Base-by-base conservation (phyloP, 2,888 invertebrate species). In the Sepioteuthis lessoniana region DNA sequence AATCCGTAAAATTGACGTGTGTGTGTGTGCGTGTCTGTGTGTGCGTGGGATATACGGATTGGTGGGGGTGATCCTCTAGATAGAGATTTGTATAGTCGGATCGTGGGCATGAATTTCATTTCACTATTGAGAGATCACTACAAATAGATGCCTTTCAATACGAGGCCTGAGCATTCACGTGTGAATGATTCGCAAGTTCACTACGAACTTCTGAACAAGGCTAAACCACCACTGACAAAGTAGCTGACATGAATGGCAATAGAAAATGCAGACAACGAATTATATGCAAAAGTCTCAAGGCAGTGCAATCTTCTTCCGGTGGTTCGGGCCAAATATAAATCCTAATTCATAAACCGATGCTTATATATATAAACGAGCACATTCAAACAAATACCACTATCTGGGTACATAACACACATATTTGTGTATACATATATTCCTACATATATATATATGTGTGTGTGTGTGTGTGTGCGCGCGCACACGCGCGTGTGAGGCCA, bases 221-320 rank as follows among this genome's bases (percentile, higher is more conserved):
- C 76, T 76, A 76, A 76, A 76, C 10, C 76, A n/a, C 76, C n/a
- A 76, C n/a, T 35, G n/a, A 76, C 76, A 76, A 76, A 76, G n/a
- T 76, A n/a, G 13, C n/a, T n/a, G 16, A 35, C n/a, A n/a, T 76
- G 76, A 76, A 76, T 76, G n/a, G 76, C n/a, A 76, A 76, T 76
- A 35, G 76, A 76, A 76, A 76, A n/a, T 76, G 76, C n/a, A n/a
- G 76, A 76, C 76, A n/a, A 8, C 76, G 76, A 76, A 76, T 76
- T n/a, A 76, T 76, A 35, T 76, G n/a, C n/a, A 76, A n/a, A 76
- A 76, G 76, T 76, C 76, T n/a, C 76, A 76, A 76, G 76, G 76
- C 76, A 76, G 19, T n/a, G n/a, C n/a, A 76, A 76, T 76, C 76
- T 76, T 76, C 76, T 76, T 76, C 76, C 76, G 21, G n/a, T 76